Evolutionary conservation across 2,113 vertebrate genomes (phyloP).

Genomic region (Anas platyrhynchos): DNA sequence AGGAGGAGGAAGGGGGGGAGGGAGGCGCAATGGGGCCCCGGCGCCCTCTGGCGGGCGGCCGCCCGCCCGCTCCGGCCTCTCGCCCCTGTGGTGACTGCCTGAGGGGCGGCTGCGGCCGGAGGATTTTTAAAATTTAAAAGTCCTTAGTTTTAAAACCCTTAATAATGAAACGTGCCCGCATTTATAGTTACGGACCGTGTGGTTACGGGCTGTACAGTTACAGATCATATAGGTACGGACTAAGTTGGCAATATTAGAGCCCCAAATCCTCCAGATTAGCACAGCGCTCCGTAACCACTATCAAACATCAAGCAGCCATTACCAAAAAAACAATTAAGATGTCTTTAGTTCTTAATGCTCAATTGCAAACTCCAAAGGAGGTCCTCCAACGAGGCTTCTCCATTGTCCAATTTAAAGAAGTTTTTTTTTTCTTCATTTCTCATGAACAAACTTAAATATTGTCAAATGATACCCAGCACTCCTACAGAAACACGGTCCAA

Average conservation of each 20-base stretch:
- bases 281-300: accelerated
- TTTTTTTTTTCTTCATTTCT: neutral
- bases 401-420: neutral
- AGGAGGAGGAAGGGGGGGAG: too few species aligned
- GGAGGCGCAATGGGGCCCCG: neutral
- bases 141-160: neutral
- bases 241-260: accelerated
- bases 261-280: accelerated
- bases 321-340: too few species aligned
- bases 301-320: neutral
- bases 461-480: neutral
- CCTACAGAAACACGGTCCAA: neutral
- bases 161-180: neutral
- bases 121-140: neutral
- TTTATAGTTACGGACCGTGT: too few species aligned
- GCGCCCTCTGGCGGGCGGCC: slow-evolving; percentile 29
- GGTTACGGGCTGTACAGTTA: too few species aligned
- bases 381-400: neutral
- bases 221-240: neutral
- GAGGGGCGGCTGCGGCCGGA: too few species aligned
- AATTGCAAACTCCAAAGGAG: neutral
- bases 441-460: neutral
- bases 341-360: neutral
- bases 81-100: too few species aligned
- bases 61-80: neutral